Evolutionary conservation across 2,113 vertebrate genomes (phyloP).

Genomic region (Passer domesticus): DNA sequence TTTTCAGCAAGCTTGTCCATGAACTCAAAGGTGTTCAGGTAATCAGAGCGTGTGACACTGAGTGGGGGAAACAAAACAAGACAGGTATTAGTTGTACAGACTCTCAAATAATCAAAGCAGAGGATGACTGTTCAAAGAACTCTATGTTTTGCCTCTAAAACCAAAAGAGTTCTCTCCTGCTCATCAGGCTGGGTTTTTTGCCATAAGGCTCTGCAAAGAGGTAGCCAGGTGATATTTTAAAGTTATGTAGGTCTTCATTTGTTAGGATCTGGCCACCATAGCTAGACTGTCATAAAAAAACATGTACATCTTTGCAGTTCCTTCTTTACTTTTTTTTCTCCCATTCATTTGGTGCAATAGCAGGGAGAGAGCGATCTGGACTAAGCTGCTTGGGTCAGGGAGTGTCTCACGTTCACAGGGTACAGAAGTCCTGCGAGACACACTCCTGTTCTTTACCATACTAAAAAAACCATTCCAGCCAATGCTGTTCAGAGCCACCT

Average conservation of each 20-base stretch:
- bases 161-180: not conserved
- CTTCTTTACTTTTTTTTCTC: not conserved
- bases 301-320: not conserved
- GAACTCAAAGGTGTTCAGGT: constrained; percentile 96
- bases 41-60: constrained; percentile 89
- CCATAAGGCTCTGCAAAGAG: not conserved
- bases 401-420: not conserved
- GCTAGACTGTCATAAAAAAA: not conserved
- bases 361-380: not conserved
- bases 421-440: not conserved
- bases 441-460: not conserved
- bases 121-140: not conserved
- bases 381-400: not conserved
- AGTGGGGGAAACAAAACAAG: not conserved
- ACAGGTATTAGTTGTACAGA: not conserved
- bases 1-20: constrained; percentile 96
- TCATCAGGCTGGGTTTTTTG: not conserved
- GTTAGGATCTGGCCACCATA: not conserved
- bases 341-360: not conserved
- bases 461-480: not conserved
- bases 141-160: not conserved
- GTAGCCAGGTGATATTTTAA: not conserved
- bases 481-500: not conserved
- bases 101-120: not conserved
- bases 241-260: not conserved